A percentile compares a stretch with the other conserved stretches of the same genome.
Conservation (phyloP, 1,140 invertebrate genomes). For the Caenorhabditis remanei region DNA sequence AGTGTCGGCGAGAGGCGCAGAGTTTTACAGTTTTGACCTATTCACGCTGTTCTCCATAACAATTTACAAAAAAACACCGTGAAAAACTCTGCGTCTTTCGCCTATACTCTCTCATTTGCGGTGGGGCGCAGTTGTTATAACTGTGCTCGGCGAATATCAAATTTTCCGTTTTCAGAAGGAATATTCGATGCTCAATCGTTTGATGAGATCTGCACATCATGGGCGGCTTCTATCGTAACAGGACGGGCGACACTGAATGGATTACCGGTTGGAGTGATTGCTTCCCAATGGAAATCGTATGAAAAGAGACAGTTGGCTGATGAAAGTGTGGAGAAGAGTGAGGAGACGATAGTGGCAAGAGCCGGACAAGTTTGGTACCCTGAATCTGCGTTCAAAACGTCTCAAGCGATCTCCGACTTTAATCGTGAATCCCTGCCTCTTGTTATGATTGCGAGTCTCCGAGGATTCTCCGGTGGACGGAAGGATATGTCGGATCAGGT, state of each 20-base stretch:
- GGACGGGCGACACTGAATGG: slow-evolving; percentile 92
- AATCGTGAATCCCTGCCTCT: slow-evolving; percentile 92
- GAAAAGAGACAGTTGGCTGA: slow-evolving; percentile 28
- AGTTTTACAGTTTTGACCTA: no score
- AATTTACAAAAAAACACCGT: no score
- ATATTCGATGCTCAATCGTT: slow-evolving; percentile 93
- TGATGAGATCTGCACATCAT: slow-evolving; percentile 93
- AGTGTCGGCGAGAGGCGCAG: no score
- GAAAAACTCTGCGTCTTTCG: no score
- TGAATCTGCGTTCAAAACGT: slow-evolving; percentile 89
- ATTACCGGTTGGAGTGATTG: slow-evolving; percentile 95
- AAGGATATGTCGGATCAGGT: slow-evolving; percentile 99
- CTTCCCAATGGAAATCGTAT: slow-evolving; percentile 81
- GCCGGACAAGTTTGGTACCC: slow-evolving; percentile 91
- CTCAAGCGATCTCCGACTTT: slow-evolving; percentile 96
- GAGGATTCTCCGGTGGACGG: slow-evolving; percentile 99
- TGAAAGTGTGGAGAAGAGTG: slow-evolving; percentile 14
- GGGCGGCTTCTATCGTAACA: slow-evolving; percentile 95
- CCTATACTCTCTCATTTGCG: no score
- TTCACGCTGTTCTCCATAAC: no score
- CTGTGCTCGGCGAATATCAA: no score
- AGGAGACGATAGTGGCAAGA: slow-evolving; percentile 1
- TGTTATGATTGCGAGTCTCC: slow-evolving; percentile 98
- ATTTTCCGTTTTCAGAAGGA: slow-evolving; percentile 81
- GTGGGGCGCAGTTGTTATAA: no score